Percentiles rank a stretch among this genome's conserved stretches.
These are phyloP conservation scores for Zapus hudsonius DNA, from an alignment of 2,113 vertebrate species.

Conservation along the genomic window DNA sequence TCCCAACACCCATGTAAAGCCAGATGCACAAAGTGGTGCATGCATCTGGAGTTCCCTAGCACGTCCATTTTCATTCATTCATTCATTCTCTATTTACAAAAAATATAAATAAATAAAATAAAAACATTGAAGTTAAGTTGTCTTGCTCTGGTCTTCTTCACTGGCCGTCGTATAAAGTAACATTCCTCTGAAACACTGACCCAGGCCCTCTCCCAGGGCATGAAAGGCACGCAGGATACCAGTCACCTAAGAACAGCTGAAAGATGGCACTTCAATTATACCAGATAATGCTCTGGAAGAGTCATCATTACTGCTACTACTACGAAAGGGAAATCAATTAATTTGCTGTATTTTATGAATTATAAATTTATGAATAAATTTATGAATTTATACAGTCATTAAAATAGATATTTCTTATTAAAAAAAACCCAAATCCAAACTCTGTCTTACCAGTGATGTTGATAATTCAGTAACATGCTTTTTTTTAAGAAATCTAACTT, in stretches of 20 bases:
- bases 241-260: not conserved
- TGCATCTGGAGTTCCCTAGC: too few relatives aligned
- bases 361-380: slow-evolving; percentile 26
- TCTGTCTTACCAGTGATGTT: slow-evolving; percentile 93
- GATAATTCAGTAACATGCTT: slow-evolving; percentile 96
- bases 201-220: not conserved
- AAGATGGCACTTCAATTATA: not conserved
- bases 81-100: too few relatives aligned
- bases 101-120: too few relatives aligned
- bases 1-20: too few relatives aligned
- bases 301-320: not conserved
- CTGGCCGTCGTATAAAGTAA: not conserved
- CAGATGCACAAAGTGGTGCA: too few relatives aligned
- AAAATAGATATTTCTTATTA: not conserved
- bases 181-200: not conserved
- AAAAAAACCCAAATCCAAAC: slow-evolving; percentile 7
- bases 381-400: not conserved
- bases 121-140: not conserved
- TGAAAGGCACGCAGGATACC: not conserved
- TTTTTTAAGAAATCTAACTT: slow-evolving; percentile 95
- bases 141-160: slow-evolving; percentile 13
- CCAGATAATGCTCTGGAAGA: not conserved
- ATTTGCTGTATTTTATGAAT: not conserved
- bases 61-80: too few relatives aligned
- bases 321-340: not conserved